Base-by-base conservation (phyloP, 2,888 invertebrate species). In the Dexiosoma caninum region DNA sequence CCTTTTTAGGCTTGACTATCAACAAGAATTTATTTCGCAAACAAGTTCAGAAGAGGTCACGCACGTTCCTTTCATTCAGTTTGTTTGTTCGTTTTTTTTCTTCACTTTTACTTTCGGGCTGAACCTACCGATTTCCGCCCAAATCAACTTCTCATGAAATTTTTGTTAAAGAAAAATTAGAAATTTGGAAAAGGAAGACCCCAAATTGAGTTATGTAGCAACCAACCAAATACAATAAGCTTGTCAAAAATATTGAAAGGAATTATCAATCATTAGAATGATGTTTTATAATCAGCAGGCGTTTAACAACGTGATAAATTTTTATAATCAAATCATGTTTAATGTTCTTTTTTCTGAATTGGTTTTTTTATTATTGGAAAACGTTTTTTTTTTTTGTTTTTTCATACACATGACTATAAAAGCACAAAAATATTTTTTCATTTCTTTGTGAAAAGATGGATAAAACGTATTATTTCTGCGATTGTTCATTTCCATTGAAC, bases 251-350 rank as follows among this genome's bases (percentile, higher is more conserved):
- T 14, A 12, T 16, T 66, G 14, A 7, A 23, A 51, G 40, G 12
- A 35, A 35, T 35, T 44, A 40, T 21, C 44, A 37, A 53, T 46
- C 59, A 60, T 77, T 70, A 70, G 37, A 77, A 70, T 46, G 55
- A 62, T 62, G 69, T 60, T 44, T 53, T 60, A 19, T 37, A 44
- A 55, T 10, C 55, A n/a, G 35, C 21, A 55, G 42, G 42, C 44
- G 23, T 60, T 32, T 12, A 62, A 69, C 44, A 69, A 77, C 76
- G 76, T 69, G 62, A 77, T 62, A 19, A 70, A 40, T 62, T 77
- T 77, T 55, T 46, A 30, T 77, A 77, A 77, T 60, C 53, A 69
- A 44, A 44, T 42, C 59, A 55, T 55, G 35, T 35, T 55, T 14
- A 16, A 42, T 67, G 9, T 32, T 14, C n/a, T n/a, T n/a, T n/a